phyloP scores from a whole-genome alignment of 1,140 invertebrate species.

The Macrocentrus cingulum region DNA sequence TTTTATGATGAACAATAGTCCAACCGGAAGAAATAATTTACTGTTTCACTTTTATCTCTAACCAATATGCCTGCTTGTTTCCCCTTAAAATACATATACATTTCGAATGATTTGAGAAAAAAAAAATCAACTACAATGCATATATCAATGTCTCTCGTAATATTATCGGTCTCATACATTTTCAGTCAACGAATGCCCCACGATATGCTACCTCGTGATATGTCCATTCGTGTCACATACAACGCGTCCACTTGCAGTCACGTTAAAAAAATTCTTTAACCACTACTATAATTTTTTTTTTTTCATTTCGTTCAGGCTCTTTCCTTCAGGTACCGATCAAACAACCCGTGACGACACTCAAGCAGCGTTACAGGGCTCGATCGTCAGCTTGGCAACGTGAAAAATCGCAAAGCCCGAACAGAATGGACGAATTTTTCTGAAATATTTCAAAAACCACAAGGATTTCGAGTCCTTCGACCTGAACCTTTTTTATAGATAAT shows the following conservation, averaged over 20 bases:
- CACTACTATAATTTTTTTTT: slow-evolving; percentile 12
- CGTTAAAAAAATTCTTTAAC: slow-evolving; percentile 7
- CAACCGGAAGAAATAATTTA: slow-evolving; percentile 26
- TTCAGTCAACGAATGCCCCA: slow-evolving; percentile 35
- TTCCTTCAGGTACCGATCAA: slow-evolving; percentile 51
- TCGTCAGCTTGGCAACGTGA: slow-evolving; percentile 7
- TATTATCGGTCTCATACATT: slow-evolving; percentile 6
- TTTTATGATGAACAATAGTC: slow-evolving; percentile 26
- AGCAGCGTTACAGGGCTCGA: neutral
- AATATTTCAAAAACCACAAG: no score
- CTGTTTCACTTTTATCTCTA: neutral
- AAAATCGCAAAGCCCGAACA: no score
- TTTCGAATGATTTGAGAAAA: slow-evolving; percentile 27
- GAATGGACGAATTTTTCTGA: no score
- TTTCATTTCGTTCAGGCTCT: slow-evolving; percentile 38
- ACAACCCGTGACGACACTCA: slow-evolving; percentile 15
- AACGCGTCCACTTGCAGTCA: slow-evolving; percentile 15
- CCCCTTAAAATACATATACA: slow-evolving; percentile 48
- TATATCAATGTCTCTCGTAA: neutral
- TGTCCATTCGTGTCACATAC: slow-evolving; percentile 37
- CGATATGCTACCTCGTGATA: slow-evolving; percentile 52
- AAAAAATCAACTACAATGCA: neutral
- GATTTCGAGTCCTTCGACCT: no score
- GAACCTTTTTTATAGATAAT: no score
- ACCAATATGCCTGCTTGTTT: neutral